Evolutionary conservation across 2,797 vertebrate species (phyloP).

Genomic region (Sebastes variabilis): DNA sequence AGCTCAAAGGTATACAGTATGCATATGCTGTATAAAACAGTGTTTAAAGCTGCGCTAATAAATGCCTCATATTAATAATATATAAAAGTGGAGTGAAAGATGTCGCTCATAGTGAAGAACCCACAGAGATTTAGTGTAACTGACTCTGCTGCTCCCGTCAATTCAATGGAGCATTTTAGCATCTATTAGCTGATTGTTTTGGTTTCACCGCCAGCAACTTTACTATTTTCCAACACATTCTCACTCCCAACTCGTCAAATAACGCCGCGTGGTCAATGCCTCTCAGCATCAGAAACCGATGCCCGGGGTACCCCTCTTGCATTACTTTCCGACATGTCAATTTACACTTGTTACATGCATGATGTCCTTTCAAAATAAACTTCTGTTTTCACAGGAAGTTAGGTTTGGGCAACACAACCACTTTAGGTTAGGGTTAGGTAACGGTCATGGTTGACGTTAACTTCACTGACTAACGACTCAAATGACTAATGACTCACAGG

Average conservation of each 20-base stretch:
- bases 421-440: no score
- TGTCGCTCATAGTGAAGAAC: neutral
- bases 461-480: no score
- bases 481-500: no score
- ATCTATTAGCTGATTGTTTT: neutral
- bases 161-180: neutral
- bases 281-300: fast-evolving
- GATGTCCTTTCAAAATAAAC: no score
- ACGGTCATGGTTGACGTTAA: no score
- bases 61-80: neutral
- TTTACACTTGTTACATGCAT: fast-evolving
- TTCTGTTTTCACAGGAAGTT: no score
- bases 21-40: neutral
- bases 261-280: fast-evolving
- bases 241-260: no score
- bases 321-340: fast-evolving
- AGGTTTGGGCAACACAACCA: no score
- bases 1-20: neutral
- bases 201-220: neutral
- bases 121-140: neutral
- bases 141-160: neutral
- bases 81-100: neutral
- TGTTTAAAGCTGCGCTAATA: neutral
- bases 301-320: fast-evolving
- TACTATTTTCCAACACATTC: neutral